These are phyloP conservation scores for Muntiacus reevesi DNA, from an alignment of 2,113 vertebrate genomes.

Conservation along the genomic window DNA sequence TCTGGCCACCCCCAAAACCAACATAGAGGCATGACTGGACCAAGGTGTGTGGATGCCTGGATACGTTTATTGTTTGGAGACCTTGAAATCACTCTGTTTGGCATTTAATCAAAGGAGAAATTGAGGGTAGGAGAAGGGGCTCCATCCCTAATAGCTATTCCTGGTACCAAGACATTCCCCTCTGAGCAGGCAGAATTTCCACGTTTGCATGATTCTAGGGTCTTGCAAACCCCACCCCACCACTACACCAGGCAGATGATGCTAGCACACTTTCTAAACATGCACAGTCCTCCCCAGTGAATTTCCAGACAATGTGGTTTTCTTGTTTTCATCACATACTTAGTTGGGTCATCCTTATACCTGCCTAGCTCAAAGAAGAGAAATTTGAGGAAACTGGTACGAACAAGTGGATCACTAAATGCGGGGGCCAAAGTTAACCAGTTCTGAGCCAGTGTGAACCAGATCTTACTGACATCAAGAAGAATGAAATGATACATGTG, in stretches of 20 bases:
- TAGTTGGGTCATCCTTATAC: not conserved
- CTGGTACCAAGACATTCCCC: not conserved
- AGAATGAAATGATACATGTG: not conserved
- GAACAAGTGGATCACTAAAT: not conserved
- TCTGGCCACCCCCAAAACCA: not conserved
- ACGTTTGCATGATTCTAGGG: not conserved
- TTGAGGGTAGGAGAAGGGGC: not conserved
- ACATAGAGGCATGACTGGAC: not conserved
- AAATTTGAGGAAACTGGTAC: not conserved
- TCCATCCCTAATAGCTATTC: not conserved
- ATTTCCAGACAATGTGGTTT: not conserved
- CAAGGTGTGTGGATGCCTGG: not conserved
- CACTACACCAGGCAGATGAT: not conserved
- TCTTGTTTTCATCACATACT: not conserved
- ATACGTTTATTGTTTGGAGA: not conserved
- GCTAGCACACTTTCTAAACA: not conserved
- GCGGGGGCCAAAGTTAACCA: not conserved
- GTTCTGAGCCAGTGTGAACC: not conserved
- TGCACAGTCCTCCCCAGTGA: not conserved
- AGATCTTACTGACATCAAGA: not conserved
- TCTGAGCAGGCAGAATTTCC: not conserved
- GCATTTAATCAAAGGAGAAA: not conserved
- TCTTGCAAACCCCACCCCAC: not conserved
- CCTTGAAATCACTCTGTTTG: not conserved
- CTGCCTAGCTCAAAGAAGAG: not conserved